A percentile compares a stretch with the other conserved stretches of the same genome.
phyloP scores from a whole-genome alignment of 2,888 invertebrate genomes.

The Pristionchus fissidentatus region DNA sequence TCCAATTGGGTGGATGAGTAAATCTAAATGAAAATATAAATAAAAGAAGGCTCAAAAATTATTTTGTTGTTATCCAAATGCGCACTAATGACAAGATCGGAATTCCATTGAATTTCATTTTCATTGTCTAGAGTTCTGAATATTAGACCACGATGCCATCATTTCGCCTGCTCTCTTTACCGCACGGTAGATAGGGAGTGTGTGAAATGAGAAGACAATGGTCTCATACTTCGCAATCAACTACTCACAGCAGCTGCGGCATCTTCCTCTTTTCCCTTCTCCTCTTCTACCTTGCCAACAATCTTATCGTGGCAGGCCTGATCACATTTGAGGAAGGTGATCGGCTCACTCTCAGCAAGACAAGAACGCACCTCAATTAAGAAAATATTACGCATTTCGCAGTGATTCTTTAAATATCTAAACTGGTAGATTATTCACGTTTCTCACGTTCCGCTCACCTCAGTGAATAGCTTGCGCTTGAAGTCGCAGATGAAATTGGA shows the following conservation, averaged over 20 bases:
- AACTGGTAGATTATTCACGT: neutral
- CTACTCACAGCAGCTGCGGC: neutral
- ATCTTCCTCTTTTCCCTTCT: conserved; percentile 1
- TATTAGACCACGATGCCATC: too few relatives aligned
- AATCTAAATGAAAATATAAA: too few relatives aligned
- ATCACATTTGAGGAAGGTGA: conserved; percentile 73
- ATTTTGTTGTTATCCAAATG: neutral
- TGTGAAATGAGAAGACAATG: too few relatives aligned
- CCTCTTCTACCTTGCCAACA: conserved; percentile 49
- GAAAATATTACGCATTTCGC: neutral
- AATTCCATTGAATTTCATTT: neutral
- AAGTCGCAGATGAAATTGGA: conserved; percentile 73
- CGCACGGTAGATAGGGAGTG: too few relatives aligned
- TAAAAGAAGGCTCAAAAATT: too few relatives aligned
- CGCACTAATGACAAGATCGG: neutral
- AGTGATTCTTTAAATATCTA: neutral
- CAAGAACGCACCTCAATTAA: conserved; percentile 56
- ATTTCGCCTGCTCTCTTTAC: too few relatives aligned
- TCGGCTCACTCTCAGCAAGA: conserved; percentile 71
- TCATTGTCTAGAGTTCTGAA: too few relatives aligned
- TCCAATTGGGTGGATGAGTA: conserved; percentile 64
- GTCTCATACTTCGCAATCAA: too few relatives aligned
- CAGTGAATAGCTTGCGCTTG: conserved; percentile 64
- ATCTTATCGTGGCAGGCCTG: conserved; percentile 68
- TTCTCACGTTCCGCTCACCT: conserved; percentile 44